A percentile compares a stretch with the other conserved stretches of the same genome.
These are phyloP conservation scores for Cariama cristata DNA, from an alignment of 2,113 vertebrate genomes.

Conservation along the genomic window DNA sequence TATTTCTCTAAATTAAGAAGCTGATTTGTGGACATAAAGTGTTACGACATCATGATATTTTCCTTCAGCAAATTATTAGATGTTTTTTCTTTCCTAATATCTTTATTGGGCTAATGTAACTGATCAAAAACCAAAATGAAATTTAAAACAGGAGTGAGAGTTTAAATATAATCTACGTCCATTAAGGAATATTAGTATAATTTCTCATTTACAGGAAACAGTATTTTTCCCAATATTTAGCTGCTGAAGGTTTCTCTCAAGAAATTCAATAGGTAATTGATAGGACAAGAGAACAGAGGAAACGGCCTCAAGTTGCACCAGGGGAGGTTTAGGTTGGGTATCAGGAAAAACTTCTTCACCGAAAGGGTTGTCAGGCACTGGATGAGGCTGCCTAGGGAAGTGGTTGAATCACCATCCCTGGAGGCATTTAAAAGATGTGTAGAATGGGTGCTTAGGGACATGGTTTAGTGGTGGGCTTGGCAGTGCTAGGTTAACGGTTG, in stretches of 20 bases:
- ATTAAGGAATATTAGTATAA: neutral
- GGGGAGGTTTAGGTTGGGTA: neutral
- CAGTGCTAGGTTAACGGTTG: neutral
- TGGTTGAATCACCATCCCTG: neutral
- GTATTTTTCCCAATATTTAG: neutral
- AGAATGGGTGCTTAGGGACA: neutral
- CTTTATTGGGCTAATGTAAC: neutral
- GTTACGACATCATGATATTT: neutral
- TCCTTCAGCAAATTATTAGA: neutral
- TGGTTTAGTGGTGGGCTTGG: neutral
- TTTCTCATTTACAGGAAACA: neutral
- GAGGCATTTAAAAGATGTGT: accelerated
- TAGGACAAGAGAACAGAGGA: neutral
- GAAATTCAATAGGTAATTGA: neutral
- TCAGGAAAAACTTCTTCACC: neutral
- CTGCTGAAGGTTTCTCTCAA: neutral
- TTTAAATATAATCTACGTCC: neutral
- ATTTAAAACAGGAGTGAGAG: neutral
- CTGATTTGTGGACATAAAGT: neutral
- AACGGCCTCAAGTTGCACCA: neutral
- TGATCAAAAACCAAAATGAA: neutral
- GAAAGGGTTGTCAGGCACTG: neutral
- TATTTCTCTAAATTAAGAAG: neutral
- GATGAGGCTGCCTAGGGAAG: neutral
- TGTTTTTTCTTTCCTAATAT: neutral